Evolutionary conservation across 2,113 vertebrate genomes (phyloP), one percentile per base, ranked within the genome.

Genomic region (Bucco capensis): DNA sequence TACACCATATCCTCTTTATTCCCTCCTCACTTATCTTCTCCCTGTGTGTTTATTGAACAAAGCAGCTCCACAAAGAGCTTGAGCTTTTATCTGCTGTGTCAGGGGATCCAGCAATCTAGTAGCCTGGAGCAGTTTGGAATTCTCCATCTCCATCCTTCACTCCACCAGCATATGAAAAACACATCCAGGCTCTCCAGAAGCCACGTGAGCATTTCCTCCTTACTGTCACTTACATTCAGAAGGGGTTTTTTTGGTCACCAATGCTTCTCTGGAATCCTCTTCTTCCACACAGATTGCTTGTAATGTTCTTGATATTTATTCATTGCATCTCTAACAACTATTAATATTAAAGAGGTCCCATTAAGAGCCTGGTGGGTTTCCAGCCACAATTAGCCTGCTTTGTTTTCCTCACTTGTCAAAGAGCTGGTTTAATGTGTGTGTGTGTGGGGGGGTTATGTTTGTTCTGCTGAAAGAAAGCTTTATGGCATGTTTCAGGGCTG

Each of bases 401-500:
- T 92, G 86, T 95, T 96, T 93, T 89, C 74, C 78, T 95, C 86
- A 87, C 57, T 83, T 76, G 73, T 94, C 93, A 93, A 85, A 95
- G 94, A 89, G 85, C 83, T 93, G 79, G 87, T 93, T 72, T 80
- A 28, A n/a, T n/a, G n/a, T n/a, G n/a, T n/a, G n/a, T n/a, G n/a
- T n/a, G n/a, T n/a, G n/a, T n/a, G n/a, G n/a, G 78, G 89, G 91
- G 88, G 89, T 95, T 94, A 47, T 95, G 94, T 95, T 96, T 97
- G 87, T 94, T 97, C 97, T 96, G 85, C 92, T 88, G 73, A 94
- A 90, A 54, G 92, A 83, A 92, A 95, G 76, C 92, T 93, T 96
- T 97, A 96, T 92, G 93, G 94, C 76, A 82, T 95, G 93, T 96
- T 96, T 96, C 94, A 96, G 94, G 93, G 94, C 93, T 97, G 96